Evolutionary conservation across 2,888 invertebrate species (phyloP), one percentile per base, ranked within the genome.

Genomic region (Hirudinaria manillensis): DNA sequence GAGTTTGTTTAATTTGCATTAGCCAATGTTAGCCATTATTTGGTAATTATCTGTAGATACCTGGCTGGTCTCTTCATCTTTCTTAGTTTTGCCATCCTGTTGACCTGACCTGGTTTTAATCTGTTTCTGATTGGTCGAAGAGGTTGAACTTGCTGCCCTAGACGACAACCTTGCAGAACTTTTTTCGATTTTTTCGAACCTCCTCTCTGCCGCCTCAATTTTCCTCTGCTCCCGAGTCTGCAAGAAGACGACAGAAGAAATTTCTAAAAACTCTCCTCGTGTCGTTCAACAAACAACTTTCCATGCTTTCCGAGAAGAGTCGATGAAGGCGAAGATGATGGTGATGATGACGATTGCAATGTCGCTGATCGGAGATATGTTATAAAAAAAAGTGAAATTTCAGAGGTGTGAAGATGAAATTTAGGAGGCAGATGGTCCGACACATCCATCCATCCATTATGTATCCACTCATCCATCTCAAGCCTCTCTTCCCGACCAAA

Each of bases 181-280:
- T 45, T 74, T 77, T 55, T 77, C 75, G 10, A 77, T 77, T 56
- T 72, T 75, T 53, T 77, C 77, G 75, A 77, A 77, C n/a, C 70
- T n/a, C 45, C 70, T 77, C 56, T 77, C 77, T 24, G 75, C 77
- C 29, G 75, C 77, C 51, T 77, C 77, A 34, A 77, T 77, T 66
- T 77, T 77, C 56, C 66, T 36, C 72, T 77, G 77, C 53, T 77
- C 77, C 45, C 77, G 56, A 24, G 74, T 75, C 77, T 77, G n/a
- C 36, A 32, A 74, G 7, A 38, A 24, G 36, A 66, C 21, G 36
- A 56, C 27, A 13, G 61, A n/a, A 0, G n/a, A 67, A 36, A 66
- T 61, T 61, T 45, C 16, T 45, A 10, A n/a, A n/a, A n/a, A n/a
- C n/a, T n/a, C 45, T 45, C 16, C 10, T 45, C 13, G 16, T 6